Conservation (phyloP, 2,888 invertebrate genomes). For the Neoitamus cyanurus region DNA sequence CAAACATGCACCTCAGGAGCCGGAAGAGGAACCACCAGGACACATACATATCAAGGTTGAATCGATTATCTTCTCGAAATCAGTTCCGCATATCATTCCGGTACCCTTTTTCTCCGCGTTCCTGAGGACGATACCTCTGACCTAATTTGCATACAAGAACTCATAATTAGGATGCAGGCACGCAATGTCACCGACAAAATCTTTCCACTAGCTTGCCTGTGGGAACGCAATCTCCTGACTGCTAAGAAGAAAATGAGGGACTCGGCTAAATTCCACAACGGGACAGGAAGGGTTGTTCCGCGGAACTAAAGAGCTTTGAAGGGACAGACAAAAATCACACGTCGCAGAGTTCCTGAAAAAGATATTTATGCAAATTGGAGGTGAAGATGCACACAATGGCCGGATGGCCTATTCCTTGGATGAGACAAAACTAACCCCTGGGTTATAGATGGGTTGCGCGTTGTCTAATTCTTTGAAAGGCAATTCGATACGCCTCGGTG, state of each 20-base stretch:
- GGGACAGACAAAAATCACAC: conserved; percentile 25
- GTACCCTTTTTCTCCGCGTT: conserved; percentile 39
- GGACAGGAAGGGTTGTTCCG: conserved; percentile 11
- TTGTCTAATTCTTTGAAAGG: conserved; percentile 24
- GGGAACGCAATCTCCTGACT: not conserved
- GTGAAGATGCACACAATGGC: conserved; percentile 47
- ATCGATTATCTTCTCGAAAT: conserved; percentile 45
- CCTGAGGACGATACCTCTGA: not conserved
- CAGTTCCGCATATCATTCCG: conserved; percentile 50
- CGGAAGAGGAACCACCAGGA: conserved; percentile 2
- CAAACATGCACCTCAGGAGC: not conserved
- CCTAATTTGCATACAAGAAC: conserved; percentile 49
- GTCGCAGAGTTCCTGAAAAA: conserved; percentile 22
- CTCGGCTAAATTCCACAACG: not conserved
- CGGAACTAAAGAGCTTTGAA: conserved; percentile 18
- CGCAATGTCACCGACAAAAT: not conserved
- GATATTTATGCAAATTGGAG: conserved; percentile 48
- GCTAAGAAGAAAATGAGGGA: not conserved
- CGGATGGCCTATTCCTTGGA: conserved; percentile 6
- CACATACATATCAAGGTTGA: not conserved
- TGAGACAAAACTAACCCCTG: conserved; percentile 28
- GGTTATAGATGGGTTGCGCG: not conserved
- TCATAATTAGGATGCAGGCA: conserved; percentile 48
- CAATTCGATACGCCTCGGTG: conserved; percentile 50
- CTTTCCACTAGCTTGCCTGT: not conserved